A percentile compares a stretch with the other conserved stretches of the same genome.
Evolutionary conservation across 2,113 vertebrate species (phyloP).

Genomic region (Passer domesticus): DNA sequence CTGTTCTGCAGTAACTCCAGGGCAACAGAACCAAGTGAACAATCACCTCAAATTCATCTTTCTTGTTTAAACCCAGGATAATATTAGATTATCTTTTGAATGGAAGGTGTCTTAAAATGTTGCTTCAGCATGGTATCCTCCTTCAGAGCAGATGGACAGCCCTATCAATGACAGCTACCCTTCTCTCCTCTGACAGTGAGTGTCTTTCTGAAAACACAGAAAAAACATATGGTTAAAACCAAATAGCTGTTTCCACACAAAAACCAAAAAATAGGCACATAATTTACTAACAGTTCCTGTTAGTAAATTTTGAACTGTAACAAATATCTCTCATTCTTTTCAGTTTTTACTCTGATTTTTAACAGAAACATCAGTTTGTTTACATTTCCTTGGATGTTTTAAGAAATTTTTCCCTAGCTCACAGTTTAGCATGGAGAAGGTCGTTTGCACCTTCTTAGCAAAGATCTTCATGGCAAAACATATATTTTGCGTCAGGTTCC

Average conservation of each 20-base stretch:
- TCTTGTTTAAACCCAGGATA: background rate
- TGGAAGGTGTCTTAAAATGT: background rate
- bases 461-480: background rate
- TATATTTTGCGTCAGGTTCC: background rate
- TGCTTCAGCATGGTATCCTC: background rate
- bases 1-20: background rate
- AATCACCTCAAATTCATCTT: background rate
- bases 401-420: background rate
- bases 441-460: background rate
- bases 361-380: background rate
- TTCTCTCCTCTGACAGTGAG: background rate
- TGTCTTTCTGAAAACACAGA: background rate
- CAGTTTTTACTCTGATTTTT: background rate
- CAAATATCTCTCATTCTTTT: background rate
- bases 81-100: background rate
- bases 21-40: background rate
- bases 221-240: background rate
- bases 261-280: background rate
- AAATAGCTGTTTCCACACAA: background rate
- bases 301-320: background rate
- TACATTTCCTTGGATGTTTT: background rate
- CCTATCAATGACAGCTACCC: fast-evolving
- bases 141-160: background rate
- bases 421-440: background rate
- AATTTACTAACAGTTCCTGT: background rate